phyloP scores from a whole-genome alignment of 2,888 invertebrate genomes.

The Rhagophthalmus giganteus region DNA sequence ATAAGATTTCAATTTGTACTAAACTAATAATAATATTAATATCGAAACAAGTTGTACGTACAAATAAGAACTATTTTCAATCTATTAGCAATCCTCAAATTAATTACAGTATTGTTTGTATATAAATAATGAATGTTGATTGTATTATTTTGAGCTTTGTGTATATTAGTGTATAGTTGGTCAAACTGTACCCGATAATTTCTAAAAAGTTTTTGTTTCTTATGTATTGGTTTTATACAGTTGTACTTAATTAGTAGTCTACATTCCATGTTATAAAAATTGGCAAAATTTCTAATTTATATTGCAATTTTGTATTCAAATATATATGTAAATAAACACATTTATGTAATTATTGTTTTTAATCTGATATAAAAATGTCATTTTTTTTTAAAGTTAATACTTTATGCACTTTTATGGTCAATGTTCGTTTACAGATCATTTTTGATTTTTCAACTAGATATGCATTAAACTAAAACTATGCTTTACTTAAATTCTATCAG shows the following conservation, averaged over 20 bases:
- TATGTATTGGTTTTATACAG: conserved; percentile 1
- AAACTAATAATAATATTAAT: conserved; percentile 1
- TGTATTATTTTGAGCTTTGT: no score
- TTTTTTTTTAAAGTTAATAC: no score
- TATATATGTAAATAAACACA: not conserved
- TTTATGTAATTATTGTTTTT: not conserved
- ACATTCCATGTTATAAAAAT: conserved; percentile 22
- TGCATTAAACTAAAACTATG: no score
- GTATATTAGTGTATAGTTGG: conserved; percentile 5
- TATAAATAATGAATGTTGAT: no score
- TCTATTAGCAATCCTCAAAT: no score
- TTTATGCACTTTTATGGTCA: no score
- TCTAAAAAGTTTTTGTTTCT: not conserved
- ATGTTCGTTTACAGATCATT: no score
- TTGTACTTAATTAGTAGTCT: conserved; percentile 13
- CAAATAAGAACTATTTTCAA: not conserved
- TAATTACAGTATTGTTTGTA: no score
- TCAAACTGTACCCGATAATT: no score
- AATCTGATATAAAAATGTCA: not conserved
- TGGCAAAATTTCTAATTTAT: not conserved
- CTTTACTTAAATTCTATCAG: no score
- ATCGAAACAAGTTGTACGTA: not conserved
- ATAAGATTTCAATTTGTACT: conserved; percentile 15
- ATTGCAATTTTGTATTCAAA: not conserved
- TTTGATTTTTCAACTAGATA: no score